Base-by-base conservation (phyloP, 1,140 invertebrate species). In the Zaprionus camerounensis region DNA sequence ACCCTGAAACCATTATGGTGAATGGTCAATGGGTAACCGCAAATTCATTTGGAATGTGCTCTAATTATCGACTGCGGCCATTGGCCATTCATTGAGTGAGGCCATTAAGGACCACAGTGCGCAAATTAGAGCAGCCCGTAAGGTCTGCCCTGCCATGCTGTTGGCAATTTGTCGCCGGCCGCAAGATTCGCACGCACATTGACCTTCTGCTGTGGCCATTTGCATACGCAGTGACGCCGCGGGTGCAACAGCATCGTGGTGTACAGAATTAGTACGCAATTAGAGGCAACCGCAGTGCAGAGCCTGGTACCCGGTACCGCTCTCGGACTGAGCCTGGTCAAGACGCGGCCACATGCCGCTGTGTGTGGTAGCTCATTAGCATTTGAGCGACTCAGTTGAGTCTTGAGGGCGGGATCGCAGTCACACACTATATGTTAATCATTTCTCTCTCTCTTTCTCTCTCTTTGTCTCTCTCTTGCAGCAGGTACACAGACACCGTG, bases 401-500 rank as follows among this genome's bases (percentile, higher is more conserved):
- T 62, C 56, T 55, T 49, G 44, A 31, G 59, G 59, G 17, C 53
- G 61, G 46, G 38, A 59, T 38, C 31, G 53, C 26, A 59, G 11
- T 20, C 7, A 31, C 24, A 63, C 65, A 51, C 46, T 31, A 24
- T 66, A 74, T 75, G 72, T 41, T 87, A 81, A 82, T 81, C 26
- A 38, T 49, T 24, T 64, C 22, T 62, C 11, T 70, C 70, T 56
- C n/a, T 57, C 41, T 55, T 5, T 61, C 36, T 58, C n/a, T 66
- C n/a, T 36, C 34, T 41, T 49, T 61, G 36, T 58, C 20, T 67
- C 51, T 66, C 15, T 41, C 46, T 49, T 15, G 63, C 61, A 88
- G 85, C 85, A 88, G 85, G 91, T 93, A 93, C 84, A 91, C 92
- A 69, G 92, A 93, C 74, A 93, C 81, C 64, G 88, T 93, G 59